Evolutionary conservation across 2,888 invertebrate species (phyloP).

Genomic region (Orchesellides sinensis): DNA sequence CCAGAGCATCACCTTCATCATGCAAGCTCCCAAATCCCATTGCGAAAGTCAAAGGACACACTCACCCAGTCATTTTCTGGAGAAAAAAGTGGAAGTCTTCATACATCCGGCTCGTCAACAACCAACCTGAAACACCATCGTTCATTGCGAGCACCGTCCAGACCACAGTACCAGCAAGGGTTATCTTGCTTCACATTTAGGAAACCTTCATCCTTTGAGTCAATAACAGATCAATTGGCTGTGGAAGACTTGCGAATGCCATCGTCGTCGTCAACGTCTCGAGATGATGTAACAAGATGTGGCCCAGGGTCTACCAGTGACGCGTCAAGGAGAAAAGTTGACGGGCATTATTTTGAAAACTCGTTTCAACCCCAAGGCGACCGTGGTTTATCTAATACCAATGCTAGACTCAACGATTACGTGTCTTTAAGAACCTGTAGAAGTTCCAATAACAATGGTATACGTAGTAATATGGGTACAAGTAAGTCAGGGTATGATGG

Average conservation of each 20-base stretch:
- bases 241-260: constrained; percentile 47
- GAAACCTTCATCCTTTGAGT: constrained; percentile 73
- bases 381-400: background rate
- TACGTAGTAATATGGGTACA: no score
- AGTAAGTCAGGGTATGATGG: background rate
- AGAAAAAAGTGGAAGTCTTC: background rate
- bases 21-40: constrained; percentile 20
- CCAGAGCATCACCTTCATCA: constrained; percentile 11
- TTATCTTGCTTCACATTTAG: constrained; percentile 73
- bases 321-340: constrained; percentile 12
- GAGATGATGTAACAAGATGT: no score
- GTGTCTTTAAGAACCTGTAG: constrained; percentile 67
- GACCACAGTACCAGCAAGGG: constrained; percentile 71
- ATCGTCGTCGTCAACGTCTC: background rate
- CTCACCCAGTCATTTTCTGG: background rate
- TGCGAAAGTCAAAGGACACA: constrained; percentile 17
- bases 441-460: no score
- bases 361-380: background rate
- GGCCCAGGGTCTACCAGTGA: background rate
- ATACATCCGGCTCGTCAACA: background rate
- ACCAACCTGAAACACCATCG: constrained; percentile 69
- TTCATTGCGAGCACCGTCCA: constrained; percentile 71
- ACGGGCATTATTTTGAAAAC: background rate
- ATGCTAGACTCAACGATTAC: constrained; percentile 69
- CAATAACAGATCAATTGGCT: constrained; percentile 69